Evolutionary conservation across 2,797 vertebrate genomes (phyloP).

Genomic region (Alfaro cultratus): DNA sequence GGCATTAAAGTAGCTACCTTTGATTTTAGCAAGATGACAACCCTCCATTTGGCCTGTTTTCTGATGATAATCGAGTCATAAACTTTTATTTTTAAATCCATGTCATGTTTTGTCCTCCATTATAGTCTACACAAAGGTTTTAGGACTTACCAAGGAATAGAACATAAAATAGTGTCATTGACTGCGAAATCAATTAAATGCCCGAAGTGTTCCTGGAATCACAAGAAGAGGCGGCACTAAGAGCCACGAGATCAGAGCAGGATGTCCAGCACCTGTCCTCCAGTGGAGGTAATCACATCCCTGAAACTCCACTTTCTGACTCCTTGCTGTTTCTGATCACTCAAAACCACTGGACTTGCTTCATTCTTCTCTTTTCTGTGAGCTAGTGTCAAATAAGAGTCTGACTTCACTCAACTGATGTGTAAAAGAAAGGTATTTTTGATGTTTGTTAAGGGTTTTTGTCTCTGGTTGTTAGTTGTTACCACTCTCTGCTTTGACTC

Average conservation of each 20-base stretch:
- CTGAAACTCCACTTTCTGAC: neutral
- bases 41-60: neutral
- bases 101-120: neutral
- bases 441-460: neutral
- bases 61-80: neutral
- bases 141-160: neutral
- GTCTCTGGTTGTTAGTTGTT: neutral
- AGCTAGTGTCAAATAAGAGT: neutral
- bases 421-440: neutral
- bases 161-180: neutral
- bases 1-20: neutral
- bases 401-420: neutral
- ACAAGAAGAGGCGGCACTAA: neutral
- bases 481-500: neutral
- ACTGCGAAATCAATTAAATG: slow-evolving; percentile 2
- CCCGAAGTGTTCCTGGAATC: neutral
- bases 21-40: neutral
- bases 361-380: neutral
- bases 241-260: neutral
- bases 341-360: neutral
- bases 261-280: neutral
- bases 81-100: neutral
- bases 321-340: neutral
- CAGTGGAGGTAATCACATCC: neutral
- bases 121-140: neutral